Evolutionary conservation across 2,888 invertebrate genomes (phyloP).

Genomic region (Chorisops tibialis): DNA sequence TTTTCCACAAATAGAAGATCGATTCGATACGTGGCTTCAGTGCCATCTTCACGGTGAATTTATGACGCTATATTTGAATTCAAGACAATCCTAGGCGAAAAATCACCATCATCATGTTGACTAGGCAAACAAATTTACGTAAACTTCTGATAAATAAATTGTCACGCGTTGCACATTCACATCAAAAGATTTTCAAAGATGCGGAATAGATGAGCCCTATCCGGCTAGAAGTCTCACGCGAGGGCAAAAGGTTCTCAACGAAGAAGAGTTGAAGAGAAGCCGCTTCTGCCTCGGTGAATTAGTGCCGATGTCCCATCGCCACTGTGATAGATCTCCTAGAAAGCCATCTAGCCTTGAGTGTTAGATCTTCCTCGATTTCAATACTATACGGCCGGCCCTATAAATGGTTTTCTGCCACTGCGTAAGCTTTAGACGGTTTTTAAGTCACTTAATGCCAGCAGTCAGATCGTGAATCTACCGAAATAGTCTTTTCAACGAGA

Average conservation of each 20-base stretch:
- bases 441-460: neutral
- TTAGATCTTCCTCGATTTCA: neutral
- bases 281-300: no score
- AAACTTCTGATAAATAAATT: slow-evolving; percentile 17
- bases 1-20: no score
- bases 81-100: slow-evolving; percentile 20
- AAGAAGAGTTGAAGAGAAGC: no score
- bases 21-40: no score
- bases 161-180: slow-evolving; percentile 17
- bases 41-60: slow-evolving; percentile 14
- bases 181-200: slow-evolving; percentile 15
- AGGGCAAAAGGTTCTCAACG: no score
- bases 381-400: no score
- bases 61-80: slow-evolving; percentile 19
- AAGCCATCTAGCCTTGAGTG: neutral
- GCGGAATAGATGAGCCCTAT: slow-evolving; percentile 8
- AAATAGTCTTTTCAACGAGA: neutral
- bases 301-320: no score
- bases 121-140: slow-evolving; percentile 7
- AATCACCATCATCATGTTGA: slow-evolving; percentile 21
- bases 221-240: neutral
- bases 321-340: no score
- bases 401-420: no score
- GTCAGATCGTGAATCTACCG: neutral
- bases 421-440: neutral